These are phyloP conservation scores for Kradibia gibbosae DNA, from an alignment of 1,140 invertebrate species.

Conservation along the genomic window DNA sequence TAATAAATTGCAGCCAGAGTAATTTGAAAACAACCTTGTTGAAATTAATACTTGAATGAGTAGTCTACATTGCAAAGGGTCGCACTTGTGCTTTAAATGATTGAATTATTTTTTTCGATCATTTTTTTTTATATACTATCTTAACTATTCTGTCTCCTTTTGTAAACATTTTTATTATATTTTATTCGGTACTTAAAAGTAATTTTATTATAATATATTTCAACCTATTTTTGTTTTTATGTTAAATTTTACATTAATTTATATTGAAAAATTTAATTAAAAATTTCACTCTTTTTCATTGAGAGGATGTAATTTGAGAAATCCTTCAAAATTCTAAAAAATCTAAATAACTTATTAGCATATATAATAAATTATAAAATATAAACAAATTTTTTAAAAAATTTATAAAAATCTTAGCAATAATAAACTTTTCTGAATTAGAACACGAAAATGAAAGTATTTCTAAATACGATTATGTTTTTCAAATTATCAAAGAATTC, in stretches of 20 bases:
- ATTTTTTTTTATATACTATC: constrained; percentile 1
- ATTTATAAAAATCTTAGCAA: too few species aligned
- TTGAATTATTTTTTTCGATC: background rate
- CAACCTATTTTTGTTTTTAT: background rate
- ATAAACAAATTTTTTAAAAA: background rate
- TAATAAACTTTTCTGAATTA: too few species aligned
- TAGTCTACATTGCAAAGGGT: background rate
- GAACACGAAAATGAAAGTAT: too few species aligned
- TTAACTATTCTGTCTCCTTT: background rate
- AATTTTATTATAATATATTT: background rate
- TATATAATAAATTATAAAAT: too few species aligned
- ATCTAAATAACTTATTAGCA: too few species aligned
- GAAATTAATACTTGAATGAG: constrained; percentile 1
- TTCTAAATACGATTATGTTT: too few species aligned
- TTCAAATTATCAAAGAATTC: background rate
- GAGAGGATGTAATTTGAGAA: too few species aligned
- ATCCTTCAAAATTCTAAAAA: too few species aligned
- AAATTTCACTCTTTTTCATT: too few species aligned
- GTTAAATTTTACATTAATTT: background rate
- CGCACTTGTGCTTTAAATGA: background rate
- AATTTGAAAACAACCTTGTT: background rate
- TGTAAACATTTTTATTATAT: too few species aligned
- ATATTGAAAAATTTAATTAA: background rate
- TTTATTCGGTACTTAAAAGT: background rate
- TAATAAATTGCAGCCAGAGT: background rate